Conservation (phyloP, 2,888 invertebrate genomes). For the Sisyra terminalis region DNA sequence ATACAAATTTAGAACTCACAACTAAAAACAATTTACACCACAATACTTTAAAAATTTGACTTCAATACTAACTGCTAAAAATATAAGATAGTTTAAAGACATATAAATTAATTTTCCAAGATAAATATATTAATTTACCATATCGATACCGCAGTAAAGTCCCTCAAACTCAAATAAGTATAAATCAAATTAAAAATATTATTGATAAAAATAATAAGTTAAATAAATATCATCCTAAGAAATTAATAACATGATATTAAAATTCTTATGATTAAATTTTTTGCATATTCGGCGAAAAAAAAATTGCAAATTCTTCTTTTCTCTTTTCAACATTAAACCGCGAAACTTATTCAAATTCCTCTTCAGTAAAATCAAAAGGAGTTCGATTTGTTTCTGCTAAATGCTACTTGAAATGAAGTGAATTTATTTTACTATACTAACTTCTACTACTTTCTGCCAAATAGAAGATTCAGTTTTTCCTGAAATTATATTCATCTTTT, state of each 20-base stretch:
- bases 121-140: constrained; percentile 55
- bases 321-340: constrained; percentile 67
- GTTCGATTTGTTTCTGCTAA: no score
- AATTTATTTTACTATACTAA: no score
- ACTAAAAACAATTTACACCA: no score
- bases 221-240: constrained; percentile 35
- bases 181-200: constrained; percentile 35
- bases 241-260: constrained; percentile 38
- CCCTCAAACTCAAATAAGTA: constrained; percentile 48
- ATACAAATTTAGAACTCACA: no score
- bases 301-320: constrained; percentile 51
- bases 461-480: no score
- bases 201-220: constrained; percentile 35
- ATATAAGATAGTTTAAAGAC: constrained; percentile 43
- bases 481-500: no score
- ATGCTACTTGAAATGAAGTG: no score
- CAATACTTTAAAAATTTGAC: no score
- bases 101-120: constrained; percentile 45
- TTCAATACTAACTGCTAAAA: no score
- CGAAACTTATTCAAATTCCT: constrained; percentile 61
- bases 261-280: constrained; percentile 50
- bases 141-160: constrained; percentile 56
- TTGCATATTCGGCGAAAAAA: constrained; percentile 54
- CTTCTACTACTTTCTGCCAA: no score
- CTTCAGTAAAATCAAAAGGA: no score